A percentile compares a stretch with the other conserved stretches of the same genome.
Conservation (phyloP, 2,888 invertebrate genomes). For the Tromatobia lineatoria region DNA sequence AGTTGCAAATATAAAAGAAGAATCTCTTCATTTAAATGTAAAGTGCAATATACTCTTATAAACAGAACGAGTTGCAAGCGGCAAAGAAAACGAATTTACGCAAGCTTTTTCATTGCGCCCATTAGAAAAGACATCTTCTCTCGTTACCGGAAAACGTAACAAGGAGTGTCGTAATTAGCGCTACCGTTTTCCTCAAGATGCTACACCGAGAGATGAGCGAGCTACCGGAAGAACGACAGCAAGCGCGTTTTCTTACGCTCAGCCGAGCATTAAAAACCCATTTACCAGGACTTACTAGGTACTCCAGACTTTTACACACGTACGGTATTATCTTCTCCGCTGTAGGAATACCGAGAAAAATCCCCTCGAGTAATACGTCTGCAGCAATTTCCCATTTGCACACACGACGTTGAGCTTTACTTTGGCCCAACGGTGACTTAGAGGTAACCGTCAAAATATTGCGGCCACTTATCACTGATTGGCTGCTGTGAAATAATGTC, state of each 20-base stretch:
- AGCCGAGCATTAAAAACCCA: conserved; percentile 66
- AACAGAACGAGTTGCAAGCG: conserved; percentile 16
- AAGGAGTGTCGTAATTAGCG: conserved; percentile 63
- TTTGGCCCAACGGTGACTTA: neutral
- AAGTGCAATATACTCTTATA: conserved; percentile 28
- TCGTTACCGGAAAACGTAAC: conserved; percentile 50
- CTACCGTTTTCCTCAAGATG: conserved; percentile 45
- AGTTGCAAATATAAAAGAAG: conserved; percentile 57
- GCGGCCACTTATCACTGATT: neutral
- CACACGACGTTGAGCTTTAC: conserved; percentile 4
- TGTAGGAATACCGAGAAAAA: neutral
- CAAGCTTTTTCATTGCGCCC: conserved; percentile 20
- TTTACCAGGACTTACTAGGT: conserved; percentile 41
- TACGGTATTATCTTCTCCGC: conserved; percentile 2
- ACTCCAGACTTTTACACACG: conserved; percentile 12
- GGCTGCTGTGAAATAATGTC: too few species aligned
- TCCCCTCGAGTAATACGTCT: neutral
- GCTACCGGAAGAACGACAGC: conserved; percentile 14
- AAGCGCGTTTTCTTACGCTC: conserved; percentile 37
- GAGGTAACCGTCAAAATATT: neutral
- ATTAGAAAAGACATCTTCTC: conserved; percentile 14
- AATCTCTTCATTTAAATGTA: conserved; percentile 59
- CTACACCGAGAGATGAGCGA: conserved; percentile 29
- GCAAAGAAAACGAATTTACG: conserved; percentile 47
- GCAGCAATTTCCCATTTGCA: neutral